A percentile compares a stretch with the other conserved stretches of the same genome.
phyloP scores from a whole-genome alignment of 1,140 invertebrate genomes.

The Kradibia gibbosae region DNA sequence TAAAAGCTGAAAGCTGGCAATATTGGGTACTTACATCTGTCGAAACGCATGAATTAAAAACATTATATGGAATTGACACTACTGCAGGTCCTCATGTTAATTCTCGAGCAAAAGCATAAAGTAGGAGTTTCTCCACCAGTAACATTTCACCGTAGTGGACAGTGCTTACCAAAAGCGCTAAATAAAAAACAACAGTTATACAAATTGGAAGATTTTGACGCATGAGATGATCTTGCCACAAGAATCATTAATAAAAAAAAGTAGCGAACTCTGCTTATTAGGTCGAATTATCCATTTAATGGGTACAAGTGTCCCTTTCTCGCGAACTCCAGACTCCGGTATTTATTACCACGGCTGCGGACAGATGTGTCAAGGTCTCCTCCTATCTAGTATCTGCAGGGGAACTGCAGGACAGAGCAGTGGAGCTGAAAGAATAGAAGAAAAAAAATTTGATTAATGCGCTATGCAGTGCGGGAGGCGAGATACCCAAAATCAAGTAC shows the following conservation, averaged over 20 bases:
- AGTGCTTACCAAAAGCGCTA: not conserved
- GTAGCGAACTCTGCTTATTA: not conserved
- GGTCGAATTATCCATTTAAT: conserved; percentile 37
- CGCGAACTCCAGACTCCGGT: conserved; percentile 8
- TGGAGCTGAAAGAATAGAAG: not conserved
- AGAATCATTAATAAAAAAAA: conserved; percentile 24
- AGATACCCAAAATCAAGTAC: too few relatives aligned
- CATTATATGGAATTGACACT: conserved; percentile 33
- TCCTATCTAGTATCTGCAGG: not conserved
- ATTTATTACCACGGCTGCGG: conserved; percentile 39
- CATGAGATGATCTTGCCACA: not conserved
- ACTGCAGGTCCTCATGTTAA: conserved; percentile 27
- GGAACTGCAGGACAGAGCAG: conserved; percentile 7
- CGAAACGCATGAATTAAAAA: conserved; percentile 17
- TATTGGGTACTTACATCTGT: not conserved
- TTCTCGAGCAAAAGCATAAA: conserved; percentile 13
- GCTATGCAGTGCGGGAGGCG: too few relatives aligned
- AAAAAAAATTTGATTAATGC: not conserved
- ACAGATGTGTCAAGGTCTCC: conserved; percentile 38
- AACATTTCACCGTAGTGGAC: not conserved
- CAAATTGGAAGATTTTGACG: not conserved
- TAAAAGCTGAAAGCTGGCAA: not conserved
- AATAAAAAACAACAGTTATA: not conserved
- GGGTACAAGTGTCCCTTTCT: conserved; percentile 8
- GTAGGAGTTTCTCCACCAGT: not conserved